Evolutionary conservation across 1,140 invertebrate species (phyloP).

Genomic region (Lethrus apterus): DNA sequence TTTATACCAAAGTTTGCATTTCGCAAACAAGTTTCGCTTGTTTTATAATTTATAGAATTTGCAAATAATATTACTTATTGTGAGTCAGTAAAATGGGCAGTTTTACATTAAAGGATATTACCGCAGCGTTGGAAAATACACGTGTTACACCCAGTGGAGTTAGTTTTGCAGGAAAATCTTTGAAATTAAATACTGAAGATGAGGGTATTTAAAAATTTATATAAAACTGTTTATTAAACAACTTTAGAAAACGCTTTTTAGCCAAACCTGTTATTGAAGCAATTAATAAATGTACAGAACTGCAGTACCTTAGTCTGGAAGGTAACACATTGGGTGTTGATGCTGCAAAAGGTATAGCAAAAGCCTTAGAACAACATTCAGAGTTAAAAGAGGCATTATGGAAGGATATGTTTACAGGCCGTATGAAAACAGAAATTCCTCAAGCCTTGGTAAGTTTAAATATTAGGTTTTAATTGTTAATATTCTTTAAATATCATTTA

Average conservation of each 20-base stretch:
- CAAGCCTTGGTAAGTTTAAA: conserved; percentile 61
- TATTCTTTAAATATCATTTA: conserved; percentile 32
- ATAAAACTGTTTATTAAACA: conserved; percentile 15
- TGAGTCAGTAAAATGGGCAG: conserved; percentile 22
- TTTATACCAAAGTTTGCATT: too few relatives aligned
- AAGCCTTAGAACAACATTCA: conserved; percentile 68
- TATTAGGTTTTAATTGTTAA: conserved; percentile 2
- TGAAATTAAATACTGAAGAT: conserved; percentile 58
- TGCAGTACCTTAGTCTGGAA: conserved; percentile 74
- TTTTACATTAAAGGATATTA: conserved; percentile 29
- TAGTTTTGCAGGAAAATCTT: conserved; percentile 56
- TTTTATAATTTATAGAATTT: conserved; percentile 3
- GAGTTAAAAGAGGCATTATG: conserved; percentile 77
- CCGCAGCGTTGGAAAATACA: conserved; percentile 30
- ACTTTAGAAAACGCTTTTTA: conserved; percentile 40
- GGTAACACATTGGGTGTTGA: conserved; percentile 90
- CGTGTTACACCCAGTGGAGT: conserved; percentile 42
- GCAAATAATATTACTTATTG: conserved; percentile 18
- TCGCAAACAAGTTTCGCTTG: too few relatives aligned
- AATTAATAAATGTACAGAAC: conserved; percentile 52
- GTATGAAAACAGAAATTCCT: conserved; percentile 93
- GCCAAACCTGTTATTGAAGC: conserved; percentile 57
- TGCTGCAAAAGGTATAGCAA: conserved; percentile 76
- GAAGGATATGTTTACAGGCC: conserved; percentile 94
- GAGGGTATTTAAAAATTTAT: too few relatives aligned